Base-by-base conservation (phyloP, 2,888 invertebrate genomes). In the Gryllus longicercus region DNA sequence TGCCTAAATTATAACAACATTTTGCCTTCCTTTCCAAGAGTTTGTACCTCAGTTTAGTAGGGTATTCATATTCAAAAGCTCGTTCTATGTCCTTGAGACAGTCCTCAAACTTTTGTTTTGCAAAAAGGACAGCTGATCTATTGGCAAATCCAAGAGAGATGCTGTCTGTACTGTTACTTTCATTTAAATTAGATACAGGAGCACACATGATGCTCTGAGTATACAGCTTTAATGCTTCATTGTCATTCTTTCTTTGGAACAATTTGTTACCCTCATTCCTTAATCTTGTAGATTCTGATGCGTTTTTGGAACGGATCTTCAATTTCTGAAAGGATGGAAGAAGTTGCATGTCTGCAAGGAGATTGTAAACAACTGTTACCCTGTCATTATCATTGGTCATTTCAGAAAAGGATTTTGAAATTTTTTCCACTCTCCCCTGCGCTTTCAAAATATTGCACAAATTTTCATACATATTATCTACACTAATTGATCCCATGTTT, bases 371-470 rank as follows among this genome's bases (percentile, higher is more conserved):
- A 18, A 63, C 11, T 63, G 4, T 63, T 14, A 63, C 63, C 63
- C 63, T 63, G 63, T 63, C 63, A 63, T 14, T 63, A n/a, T 63
- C 63, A 63, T n/a, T 18, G n/a, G 63, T 63, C 63, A 63, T 18
- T 63, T 63, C 63, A 14, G 63, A 63, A n/a, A 63, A 63, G n/a
- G 63, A 63, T n/a, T 63, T 14, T 14, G 63, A 63, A 18, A n/a
- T 63, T 18, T 14, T 63, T 63, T 63, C 16, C 63, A 63, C 63
- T 18, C 16, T 63, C 63, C 63, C 63, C n/a, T n/a, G 63, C 14
- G 63, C 63, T 63, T 63, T 63, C n/a, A 63, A 63, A 18, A 63
- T 63, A 63, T 63, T 63, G 63, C 63, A 63, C 63, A 63, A 63
- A 63, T 63, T 14, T 63, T 63, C 63, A n/a, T 18, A 63, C 63